phyloP scores from a whole-genome alignment of 2,888 invertebrate genomes.

The Hololepta plana region DNA sequence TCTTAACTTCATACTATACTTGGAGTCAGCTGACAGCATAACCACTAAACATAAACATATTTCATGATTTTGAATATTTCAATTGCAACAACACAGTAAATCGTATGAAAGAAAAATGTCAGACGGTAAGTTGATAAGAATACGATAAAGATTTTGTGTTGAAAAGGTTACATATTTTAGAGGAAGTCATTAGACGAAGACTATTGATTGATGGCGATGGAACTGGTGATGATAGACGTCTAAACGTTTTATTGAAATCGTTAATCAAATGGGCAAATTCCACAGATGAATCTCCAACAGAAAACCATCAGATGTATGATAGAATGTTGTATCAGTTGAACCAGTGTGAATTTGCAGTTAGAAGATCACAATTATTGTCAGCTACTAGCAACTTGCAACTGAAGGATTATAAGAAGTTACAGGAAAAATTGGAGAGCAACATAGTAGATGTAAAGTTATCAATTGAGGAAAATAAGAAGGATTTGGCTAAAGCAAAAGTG shows the following conservation, averaged over 20 bases:
- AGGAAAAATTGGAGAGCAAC: conserved; percentile 56
- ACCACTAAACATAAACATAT: no score
- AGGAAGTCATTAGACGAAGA: conserved; percentile 83
- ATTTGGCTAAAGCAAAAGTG: conserved; percentile 65
- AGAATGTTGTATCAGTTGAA: conserved; percentile 66
- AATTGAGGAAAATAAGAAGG: conserved; percentile 66
- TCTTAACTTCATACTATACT: no score
- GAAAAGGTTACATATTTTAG: conserved; percentile 40
- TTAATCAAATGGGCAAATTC: conserved; percentile 64
- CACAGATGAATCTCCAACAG: conserved; percentile 43
- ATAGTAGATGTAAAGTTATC: conserved; percentile 65
- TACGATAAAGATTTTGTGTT: not conserved
- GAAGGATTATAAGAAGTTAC: conserved; percentile 61
- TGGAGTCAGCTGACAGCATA: no score
- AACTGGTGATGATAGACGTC: conserved; percentile 82
- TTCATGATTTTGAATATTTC: no score
- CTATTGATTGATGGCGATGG: conserved; percentile 94
- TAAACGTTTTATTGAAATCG: conserved; percentile 70
- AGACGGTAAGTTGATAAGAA: conserved; percentile 7
- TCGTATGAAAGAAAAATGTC: conserved; percentile 7
- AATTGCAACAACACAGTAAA: no score
- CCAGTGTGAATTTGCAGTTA: conserved; percentile 76
- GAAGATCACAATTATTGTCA: conserved; percentile 61
- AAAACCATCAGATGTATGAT: conserved; percentile 55
- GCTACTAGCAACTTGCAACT: conserved; percentile 73